A percentile compares a stretch with the other conserved stretches of the same genome.
Evolutionary conservation across 2,797 vertebrate species (phyloP).

Genomic region (Hyperoplus lanceolatus): DNA sequence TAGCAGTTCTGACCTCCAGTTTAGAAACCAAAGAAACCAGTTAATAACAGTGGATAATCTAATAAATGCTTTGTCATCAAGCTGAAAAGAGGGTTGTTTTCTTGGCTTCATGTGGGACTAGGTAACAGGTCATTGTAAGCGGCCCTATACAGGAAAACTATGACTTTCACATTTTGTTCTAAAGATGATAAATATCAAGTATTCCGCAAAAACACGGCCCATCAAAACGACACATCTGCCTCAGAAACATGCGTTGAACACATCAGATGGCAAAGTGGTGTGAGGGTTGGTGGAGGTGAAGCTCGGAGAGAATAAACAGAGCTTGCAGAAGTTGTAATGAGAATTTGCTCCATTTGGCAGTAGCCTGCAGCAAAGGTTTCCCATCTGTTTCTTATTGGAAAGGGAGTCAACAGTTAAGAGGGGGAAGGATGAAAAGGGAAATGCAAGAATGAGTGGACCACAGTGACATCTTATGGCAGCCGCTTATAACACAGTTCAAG

Average conservation of each 20-base stretch:
- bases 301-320: constrained; percentile 77
- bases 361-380: constrained; percentile 78
- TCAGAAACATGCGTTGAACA: constrained; percentile 61
- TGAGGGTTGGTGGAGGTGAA: constrained; percentile 52
- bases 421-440: constrained; percentile 23
- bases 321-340: constrained; percentile 79
- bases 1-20: not conserved
- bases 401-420: constrained; percentile 68
- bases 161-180: constrained; percentile 61
- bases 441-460: constrained; percentile 45
- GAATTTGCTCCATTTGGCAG: constrained; percentile 82
- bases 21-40: not conserved
- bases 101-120: constrained; percentile 33
- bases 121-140: constrained; percentile 31
- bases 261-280: constrained; percentile 66
- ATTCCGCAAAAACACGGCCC: constrained; percentile 68
- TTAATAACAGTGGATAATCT: not conserved
- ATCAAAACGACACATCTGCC: constrained; percentile 64
- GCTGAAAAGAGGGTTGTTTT: not conserved
- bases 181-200: constrained; percentile 68
- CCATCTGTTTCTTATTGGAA: constrained; percentile 80
- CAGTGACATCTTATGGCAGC: constrained; percentile 74
- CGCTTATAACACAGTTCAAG: constrained; percentile 40
- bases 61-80: not conserved
- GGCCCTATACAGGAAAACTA: constrained; percentile 37